A percentile compares a stretch with the other conserved stretches of the same genome.
Conservation (phyloP, 2,888 invertebrate genomes). For the Drosophila aldrichi region DNA sequence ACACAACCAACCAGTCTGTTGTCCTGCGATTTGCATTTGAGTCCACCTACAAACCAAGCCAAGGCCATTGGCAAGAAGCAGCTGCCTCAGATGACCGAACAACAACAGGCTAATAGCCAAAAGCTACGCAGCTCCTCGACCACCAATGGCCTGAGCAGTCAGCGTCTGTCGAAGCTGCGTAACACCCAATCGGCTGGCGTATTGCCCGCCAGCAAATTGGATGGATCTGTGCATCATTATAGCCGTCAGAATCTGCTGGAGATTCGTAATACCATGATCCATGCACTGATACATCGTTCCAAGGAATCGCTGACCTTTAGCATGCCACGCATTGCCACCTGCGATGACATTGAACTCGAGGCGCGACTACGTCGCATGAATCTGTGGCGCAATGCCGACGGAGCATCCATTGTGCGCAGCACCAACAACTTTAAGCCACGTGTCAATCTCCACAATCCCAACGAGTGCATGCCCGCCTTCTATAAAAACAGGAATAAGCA, state of each 20-base stretch:
- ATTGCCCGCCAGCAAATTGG: constrained; percentile 11
- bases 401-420: background rate
- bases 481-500: constrained; percentile 78
- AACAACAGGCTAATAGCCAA: background rate
- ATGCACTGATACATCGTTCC: constrained; percentile 51
- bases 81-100: background rate
- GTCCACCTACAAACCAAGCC: constrained; percentile 42
- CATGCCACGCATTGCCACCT: constrained; percentile 77
- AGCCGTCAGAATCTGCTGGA: constrained; percentile 69
- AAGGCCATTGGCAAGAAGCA: constrained; percentile 20
- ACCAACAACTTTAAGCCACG: constrained; percentile 29
- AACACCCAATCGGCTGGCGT: constrained; percentile 12
- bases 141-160: background rate
- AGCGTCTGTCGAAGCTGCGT: constrained; percentile 41
- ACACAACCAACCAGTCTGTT: constrained; percentile 69
- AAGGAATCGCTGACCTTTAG: constrained; percentile 52
- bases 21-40: constrained; percentile 77
- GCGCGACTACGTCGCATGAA: constrained; percentile 75
- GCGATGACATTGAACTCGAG: constrained; percentile 81
- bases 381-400: constrained; percentile 64
- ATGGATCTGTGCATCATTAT: constrained; percentile 57
- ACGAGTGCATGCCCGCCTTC: constrained; percentile 83
- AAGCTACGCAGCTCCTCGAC: constrained; percentile 7
- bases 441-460: constrained; percentile 21
- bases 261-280: constrained; percentile 77